Conservation (phyloP, 2,113 vertebrate species). For the Ibidorhyncha struthersii region DNA sequence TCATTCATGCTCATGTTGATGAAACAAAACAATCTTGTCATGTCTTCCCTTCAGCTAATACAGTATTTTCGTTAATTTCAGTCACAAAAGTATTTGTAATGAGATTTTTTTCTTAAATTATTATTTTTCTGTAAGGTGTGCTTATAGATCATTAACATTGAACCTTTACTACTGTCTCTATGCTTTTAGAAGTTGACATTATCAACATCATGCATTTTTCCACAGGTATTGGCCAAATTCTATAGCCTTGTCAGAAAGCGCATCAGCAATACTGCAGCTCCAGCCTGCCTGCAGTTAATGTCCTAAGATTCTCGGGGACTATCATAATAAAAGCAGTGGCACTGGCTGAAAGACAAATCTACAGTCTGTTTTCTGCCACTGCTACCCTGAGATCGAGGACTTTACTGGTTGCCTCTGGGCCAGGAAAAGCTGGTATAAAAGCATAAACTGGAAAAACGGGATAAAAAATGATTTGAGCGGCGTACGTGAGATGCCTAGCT, state of each 20-base stretch:
- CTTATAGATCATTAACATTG: background rate
- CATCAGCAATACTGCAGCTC: fast-evolving
- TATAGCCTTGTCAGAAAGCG: background rate
- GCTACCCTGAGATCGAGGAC: background rate
- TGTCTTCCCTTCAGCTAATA: background rate
- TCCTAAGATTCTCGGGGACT: background rate
- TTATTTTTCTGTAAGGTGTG: background rate
- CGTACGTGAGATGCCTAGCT: background rate
- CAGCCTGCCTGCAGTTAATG: background rate
- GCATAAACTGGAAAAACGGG: background rate
- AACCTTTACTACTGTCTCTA: background rate
- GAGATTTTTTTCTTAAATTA: background rate
- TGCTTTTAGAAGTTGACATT: background rate
- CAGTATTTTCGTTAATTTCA: background rate
- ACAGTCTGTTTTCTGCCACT: background rate
- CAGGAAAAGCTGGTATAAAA: background rate
- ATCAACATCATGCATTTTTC: background rate
- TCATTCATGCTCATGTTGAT: background rate
- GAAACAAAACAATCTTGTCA: background rate
- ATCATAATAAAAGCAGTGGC: background rate
- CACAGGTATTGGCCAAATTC: background rate
- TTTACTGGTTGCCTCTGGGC: background rate
- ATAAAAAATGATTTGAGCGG: background rate
- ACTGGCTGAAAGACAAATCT: background rate
- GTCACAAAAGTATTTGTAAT: background rate